Evolutionary conservation across 92 coral and sea anemone genomes (phyloP).

Genomic region (Umimayanthus chanpuru): DNA sequence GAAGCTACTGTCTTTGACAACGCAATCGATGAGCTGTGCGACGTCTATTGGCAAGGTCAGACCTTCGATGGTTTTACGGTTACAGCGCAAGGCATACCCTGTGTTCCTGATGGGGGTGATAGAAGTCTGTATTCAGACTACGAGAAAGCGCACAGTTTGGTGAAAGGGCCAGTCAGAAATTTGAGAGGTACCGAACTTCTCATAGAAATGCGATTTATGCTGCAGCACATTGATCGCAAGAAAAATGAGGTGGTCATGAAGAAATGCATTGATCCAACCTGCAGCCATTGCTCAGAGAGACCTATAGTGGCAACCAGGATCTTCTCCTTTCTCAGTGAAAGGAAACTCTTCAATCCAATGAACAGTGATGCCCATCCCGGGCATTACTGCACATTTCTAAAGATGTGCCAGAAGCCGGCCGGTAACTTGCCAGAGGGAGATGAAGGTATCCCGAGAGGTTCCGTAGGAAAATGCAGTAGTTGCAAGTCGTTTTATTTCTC

Average conservation of each 20-base stretch:
- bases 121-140: slow-evolving; percentile 40
- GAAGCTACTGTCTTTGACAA: slow-evolving; percentile 46
- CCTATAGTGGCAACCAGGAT: slow-evolving; percentile 50
- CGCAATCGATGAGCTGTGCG: slow-evolving; percentile 25
- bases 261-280: slow-evolving; percentile 57
- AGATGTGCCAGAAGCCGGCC: slow-evolving; percentile 45
- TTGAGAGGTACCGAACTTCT: slow-evolving; percentile 9
- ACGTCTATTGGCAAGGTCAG: slow-evolving; percentile 44
- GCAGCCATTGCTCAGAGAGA: slow-evolving; percentile 51
- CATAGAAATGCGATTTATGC: neutral
- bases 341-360: slow-evolving; percentile 47
- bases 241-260: slow-evolving; percentile 55
- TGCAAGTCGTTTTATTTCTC: slow-evolving; percentile 16
- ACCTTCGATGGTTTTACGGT: slow-evolving; percentile 46
- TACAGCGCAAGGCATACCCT: slow-evolving; percentile 21
- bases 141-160: slow-evolving; percentile 21
- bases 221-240: slow-evolving; percentile 55
- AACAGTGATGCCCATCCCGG: slow-evolving; percentile 45
- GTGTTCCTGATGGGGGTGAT: slow-evolving; percentile 5
- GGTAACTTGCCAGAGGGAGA: slow-evolving; percentile 28
- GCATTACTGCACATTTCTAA: slow-evolving; percentile 54
- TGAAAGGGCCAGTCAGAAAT: slow-evolving; percentile 38
- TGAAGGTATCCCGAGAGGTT: slow-evolving; percentile 28
- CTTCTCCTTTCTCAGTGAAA: slow-evolving; percentile 35
- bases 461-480: neutral